A percentile compares a stretch with the other conserved stretches of the same genome.
Conservation (phyloP, 2,888 invertebrate genomes). For the Acanthacorydalis orientalis region DNA sequence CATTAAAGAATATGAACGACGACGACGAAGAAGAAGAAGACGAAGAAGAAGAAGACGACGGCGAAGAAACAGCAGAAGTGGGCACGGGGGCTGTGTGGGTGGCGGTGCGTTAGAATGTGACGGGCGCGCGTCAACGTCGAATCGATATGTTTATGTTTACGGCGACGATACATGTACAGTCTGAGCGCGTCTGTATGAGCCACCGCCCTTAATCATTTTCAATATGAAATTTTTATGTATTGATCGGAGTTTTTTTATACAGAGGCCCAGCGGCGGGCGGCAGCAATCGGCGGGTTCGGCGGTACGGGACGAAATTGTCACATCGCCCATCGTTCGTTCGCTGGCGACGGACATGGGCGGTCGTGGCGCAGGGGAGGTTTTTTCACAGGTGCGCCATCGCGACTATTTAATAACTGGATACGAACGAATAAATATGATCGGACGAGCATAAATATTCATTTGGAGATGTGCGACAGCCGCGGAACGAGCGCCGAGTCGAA, state of each 20-base stretch:
- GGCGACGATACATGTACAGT: background rate
- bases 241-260: constrained; percentile 28
- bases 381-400: too few relatives aligned
- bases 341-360: constrained; percentile 7
- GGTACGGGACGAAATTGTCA: constrained; percentile 18
- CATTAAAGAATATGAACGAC: constrained; percentile 4
- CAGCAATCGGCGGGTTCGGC: constrained; percentile 14
- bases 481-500: too few relatives aligned
- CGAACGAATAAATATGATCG: too few relatives aligned
- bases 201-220: constrained; percentile 31
- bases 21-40: background rate
- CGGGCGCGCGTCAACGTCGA: too few relatives aligned
- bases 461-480: too few relatives aligned
- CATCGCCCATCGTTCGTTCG: constrained; percentile 21
- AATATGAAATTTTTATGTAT: constrained; percentile 34
- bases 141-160: too few relatives aligned
- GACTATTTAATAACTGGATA: too few relatives aligned
- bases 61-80: background rate
- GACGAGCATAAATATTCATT: too few relatives aligned
- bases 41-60: constrained; percentile 3
- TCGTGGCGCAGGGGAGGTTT: too few relatives aligned
- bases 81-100: background rate
- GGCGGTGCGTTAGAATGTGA: too few relatives aligned
- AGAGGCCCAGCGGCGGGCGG: constrained; percentile 13
- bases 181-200: constrained; percentile 12